Base-by-base conservation (phyloP, 2,113 vertebrate genomes). In the Thamnophis sirtalis region DNA sequence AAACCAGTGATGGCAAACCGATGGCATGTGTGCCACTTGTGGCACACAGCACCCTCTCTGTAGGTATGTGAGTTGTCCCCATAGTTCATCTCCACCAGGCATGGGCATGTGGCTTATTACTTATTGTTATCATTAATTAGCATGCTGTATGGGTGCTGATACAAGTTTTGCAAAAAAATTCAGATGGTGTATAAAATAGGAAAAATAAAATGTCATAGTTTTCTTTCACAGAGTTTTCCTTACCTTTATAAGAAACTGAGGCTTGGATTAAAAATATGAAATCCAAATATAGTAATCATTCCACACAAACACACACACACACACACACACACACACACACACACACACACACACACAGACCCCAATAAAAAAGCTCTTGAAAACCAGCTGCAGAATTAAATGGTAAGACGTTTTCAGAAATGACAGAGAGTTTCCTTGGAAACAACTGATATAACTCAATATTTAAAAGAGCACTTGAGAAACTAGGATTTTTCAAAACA, bases 51-150 rank as follows among this genome's bases (percentile, higher is more conserved):
- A 43, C 43, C 43, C 43, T 43, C 43, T 43, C 3, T 43, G 1
- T 43, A 43, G 43, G 43, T 3, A 43, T 43, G 43, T 43, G 43
- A 43, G 3, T 43, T 3, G 3, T 43, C 43, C 43, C 43, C 43
- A 43, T 43, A 43, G 43, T 43, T 3, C 43, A 43, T 3, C 43
- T 43, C 43, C 43, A 43, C 43, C 3, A 3, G 43, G 43, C 43
- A 43, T 43, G 43, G 43, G 43, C 43, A 43, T 43, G 1, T 43
- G 43, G n/a, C n/a, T n/a, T n/a, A n/a, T n/a, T n/a, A 13, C n/a
- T 73, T 63, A 50, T 3, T 22, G 43, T 56, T 91, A 43, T 87
- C 58, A 87, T 91, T 91, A 91, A 91, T 91, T 91, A 87, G 73
- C 88, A 58, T 73, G 33, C 86, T 51, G 13, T 88, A 63, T 88